Percentiles rank a stretch among this genome's conserved stretches.
These are phyloP conservation scores for Opisthocomus hoazin DNA, from an alignment of 2,113 vertebrate species.

Conservation along the genomic window DNA sequence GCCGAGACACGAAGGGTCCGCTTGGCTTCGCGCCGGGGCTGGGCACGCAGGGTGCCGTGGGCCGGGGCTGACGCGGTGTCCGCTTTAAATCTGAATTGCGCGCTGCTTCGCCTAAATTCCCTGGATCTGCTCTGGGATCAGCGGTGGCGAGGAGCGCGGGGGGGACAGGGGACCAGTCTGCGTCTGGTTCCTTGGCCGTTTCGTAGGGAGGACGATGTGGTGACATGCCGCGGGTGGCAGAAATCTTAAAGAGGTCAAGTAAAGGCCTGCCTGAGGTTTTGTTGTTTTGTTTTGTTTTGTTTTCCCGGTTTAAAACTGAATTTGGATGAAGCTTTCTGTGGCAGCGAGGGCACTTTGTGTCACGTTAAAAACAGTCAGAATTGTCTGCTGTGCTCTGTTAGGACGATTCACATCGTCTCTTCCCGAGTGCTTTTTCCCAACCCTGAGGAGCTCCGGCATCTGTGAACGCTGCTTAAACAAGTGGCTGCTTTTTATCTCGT, in stretches of 20 bases:
- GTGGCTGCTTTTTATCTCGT: neutral
- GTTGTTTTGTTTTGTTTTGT: neutral
- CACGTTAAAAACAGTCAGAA: neutral
- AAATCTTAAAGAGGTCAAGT: neutral
- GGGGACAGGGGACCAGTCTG: neutral
- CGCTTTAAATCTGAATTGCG: neutral
- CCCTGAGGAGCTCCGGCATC: neutral
- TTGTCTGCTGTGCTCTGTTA: neutral
- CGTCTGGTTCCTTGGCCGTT: neutral
- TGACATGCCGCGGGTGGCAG: neutral
- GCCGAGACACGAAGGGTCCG: no score
- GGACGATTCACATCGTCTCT: neutral
- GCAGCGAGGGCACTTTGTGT: neutral
- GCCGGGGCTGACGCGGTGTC: neutral
- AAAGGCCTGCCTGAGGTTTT: neutral
- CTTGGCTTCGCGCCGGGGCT: no score
- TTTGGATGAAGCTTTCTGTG: neutral
- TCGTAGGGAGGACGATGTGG: neutral
- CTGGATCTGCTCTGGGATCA: neutral
- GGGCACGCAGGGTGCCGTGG: no score
- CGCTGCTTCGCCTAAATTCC: neutral
- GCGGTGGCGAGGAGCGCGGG: neutral
- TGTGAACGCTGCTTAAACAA: conserved; percentile 11
- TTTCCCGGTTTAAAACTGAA: neutral
- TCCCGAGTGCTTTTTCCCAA: neutral